Base-by-base conservation (phyloP, 1,140 invertebrate genomes). In the Drosophila obscura region DNA sequence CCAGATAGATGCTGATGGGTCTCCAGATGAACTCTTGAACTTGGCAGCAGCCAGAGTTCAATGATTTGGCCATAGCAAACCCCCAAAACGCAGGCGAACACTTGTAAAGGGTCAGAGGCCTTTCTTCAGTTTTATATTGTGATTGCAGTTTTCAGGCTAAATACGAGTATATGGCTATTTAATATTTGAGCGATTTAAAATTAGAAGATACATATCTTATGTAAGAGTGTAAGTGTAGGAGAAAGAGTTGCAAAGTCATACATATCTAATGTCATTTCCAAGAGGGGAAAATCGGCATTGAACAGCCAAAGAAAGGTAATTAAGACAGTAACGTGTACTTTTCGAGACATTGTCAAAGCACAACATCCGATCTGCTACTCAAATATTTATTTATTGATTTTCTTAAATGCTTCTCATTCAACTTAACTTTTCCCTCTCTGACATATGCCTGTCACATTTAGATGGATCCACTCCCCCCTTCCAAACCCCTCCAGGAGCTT, bases 331-430 rank as follows among this genome's bases (percentile, higher is more conserved):
- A 39, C 35, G 1, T 13, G 11, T 13, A 13, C 35, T 39, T 11
- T 4, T 55, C 39, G 41, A 67, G 72, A 68, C 63, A 58, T 43
- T 50, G 39, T 56, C 68, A 43, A 26, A 39, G 58, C 49, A 26
- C n/a, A 73, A 63, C 73, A 68, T 76, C 72, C 73, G 63, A 52
- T 62, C 48, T 39, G 46, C 66, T 69, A 28, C 48, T 76, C 72
- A 63, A 68, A 74, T 79, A 83, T 83, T 67, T 80, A 84, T 65
- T 71, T 81, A 85, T 85, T 77, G 82, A 85, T 87, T 85, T 87
- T 78, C 50, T 81, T 78, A 81, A 85, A 78, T 48, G 73, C 59
- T 84, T 60, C 61, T 57, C 66, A 74, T 62, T 77, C 61, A 77
- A 39, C 35, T 39, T 56, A 78, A 50, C 62, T 65, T 65, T 61